phyloP scores from a whole-genome alignment of 2,888 invertebrate genomes.

The Macrophya alboannulata region DNA sequence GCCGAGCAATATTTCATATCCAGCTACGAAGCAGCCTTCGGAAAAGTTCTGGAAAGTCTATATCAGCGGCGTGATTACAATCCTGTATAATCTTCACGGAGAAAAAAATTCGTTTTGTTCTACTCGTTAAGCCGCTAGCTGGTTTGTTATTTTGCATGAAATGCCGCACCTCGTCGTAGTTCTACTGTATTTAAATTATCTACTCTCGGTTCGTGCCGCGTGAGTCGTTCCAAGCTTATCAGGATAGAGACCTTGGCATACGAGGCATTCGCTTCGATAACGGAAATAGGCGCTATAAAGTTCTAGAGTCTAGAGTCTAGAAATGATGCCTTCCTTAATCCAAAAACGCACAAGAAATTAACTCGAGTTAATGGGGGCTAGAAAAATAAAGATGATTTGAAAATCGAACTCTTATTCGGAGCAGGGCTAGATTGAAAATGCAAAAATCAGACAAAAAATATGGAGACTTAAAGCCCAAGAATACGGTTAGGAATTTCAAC shows the following conservation, averaged over 20 bases:
- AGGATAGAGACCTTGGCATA: conserved; percentile 43
- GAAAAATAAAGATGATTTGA: background rate
- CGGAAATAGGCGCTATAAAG: conserved; percentile 9
- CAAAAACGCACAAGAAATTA: background rate
- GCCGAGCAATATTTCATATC: conserved; percentile 44
- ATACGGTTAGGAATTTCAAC: background rate
- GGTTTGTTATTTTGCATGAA: conserved; percentile 41
- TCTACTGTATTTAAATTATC: conserved; percentile 44
- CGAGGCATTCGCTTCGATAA: conserved; percentile 43
- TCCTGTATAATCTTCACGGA: background rate
- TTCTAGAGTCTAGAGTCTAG: background rate
- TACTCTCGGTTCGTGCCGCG: background rate
- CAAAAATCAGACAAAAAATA: background rate
- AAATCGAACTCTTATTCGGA: background rate
- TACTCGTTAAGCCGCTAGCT: conserved; percentile 15
- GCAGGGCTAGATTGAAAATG: background rate
- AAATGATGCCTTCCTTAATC: background rate
- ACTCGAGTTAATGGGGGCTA: background rate
- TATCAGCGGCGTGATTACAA: background rate
- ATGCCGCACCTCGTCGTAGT: background rate
- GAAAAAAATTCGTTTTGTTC: conserved; percentile 8
- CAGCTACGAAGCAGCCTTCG: background rate
- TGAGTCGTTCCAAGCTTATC: conserved; percentile 38
- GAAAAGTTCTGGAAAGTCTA: conserved; percentile 24
- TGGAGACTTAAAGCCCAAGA: background rate